phyloP scores from a whole-genome alignment of 35 echinoderm and acorn worm genomes.

The Lytechinus variegatus region DNA sequence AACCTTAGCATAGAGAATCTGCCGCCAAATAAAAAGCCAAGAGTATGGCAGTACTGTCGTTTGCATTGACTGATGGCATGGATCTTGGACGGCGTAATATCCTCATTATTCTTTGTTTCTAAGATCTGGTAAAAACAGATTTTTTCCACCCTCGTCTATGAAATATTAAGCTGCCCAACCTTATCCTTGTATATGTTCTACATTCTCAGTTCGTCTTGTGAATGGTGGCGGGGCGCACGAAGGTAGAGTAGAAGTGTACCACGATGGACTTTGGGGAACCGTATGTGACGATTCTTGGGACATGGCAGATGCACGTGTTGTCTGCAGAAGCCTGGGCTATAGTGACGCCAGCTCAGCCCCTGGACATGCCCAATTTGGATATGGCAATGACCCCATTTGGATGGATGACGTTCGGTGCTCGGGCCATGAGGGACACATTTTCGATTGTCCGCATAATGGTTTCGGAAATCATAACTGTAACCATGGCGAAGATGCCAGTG shows the following conservation, averaged over 20 bases:
- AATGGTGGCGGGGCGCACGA: neutral
- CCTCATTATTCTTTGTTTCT: no score
- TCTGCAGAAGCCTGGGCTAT: conserved; percentile 51
- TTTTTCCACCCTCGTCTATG: no score
- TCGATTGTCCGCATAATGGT: conserved; percentile 53
- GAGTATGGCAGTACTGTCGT: no score
- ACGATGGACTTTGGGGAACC: conserved; percentile 38
- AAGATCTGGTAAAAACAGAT: no score
- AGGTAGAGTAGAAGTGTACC: conserved; percentile 45
- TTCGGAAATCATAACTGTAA: conserved; percentile 56
- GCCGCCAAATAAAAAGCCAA: no score
- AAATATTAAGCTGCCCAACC: no score
- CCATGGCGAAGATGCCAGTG: conserved; percentile 61
- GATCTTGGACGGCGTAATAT: no score
- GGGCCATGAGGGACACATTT: conserved; percentile 31
- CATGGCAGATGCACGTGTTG: neutral
- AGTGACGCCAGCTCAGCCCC: neutral
- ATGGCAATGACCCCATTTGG: conserved; percentile 47
- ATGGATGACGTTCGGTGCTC: conserved; percentile 56
- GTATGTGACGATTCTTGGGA: conserved; percentile 49
- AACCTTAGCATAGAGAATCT: no score
- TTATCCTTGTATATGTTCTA: no score
- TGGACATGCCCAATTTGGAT: neutral
- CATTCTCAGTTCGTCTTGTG: neutral
- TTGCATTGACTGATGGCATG: no score